phyloP scores from a whole-genome alignment of 2,113 vertebrate genomes.

The Ammodytes dubius region DNA sequence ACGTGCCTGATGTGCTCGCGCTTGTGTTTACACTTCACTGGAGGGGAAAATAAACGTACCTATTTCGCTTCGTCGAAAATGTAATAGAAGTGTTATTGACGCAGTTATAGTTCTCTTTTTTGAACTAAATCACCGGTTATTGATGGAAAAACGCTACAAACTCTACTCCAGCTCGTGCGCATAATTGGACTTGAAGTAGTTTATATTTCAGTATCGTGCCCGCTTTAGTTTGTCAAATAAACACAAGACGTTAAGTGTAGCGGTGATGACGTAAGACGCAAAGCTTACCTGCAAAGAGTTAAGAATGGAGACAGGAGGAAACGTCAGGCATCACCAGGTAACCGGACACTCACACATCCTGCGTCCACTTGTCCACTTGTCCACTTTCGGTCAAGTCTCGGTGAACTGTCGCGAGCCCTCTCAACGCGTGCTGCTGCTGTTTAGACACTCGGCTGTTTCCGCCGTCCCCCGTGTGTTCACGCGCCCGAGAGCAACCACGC shows the following conservation, averaged over 20 bases:
- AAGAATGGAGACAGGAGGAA: neutral
- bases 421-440: neutral
- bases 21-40: neutral
- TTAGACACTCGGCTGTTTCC: constrained; percentile 43
- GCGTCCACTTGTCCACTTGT: neutral
- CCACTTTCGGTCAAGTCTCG: neutral
- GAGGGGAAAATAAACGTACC: neutral
- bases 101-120: neutral
- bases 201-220: neutral
- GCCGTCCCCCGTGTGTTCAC: constrained; percentile 15
- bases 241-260: neutral
- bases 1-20: neutral
- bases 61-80: neutral
- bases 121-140: neutral
- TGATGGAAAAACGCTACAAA: accelerated
- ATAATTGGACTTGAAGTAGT: neutral
- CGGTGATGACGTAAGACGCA: neutral
- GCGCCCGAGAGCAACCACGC: constrained; percentile 43
- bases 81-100: neutral
- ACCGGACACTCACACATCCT: constrained; percentile 4
- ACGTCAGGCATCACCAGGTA: neutral
- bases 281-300: constrained; percentile 40
- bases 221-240: neutral
- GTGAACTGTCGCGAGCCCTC: neutral
- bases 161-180: neutral